Evolutionary conservation across 2,888 invertebrate species (phyloP), one percentile per base, ranked within the genome.

Genomic region (Zygaena filipendulae): DNA sequence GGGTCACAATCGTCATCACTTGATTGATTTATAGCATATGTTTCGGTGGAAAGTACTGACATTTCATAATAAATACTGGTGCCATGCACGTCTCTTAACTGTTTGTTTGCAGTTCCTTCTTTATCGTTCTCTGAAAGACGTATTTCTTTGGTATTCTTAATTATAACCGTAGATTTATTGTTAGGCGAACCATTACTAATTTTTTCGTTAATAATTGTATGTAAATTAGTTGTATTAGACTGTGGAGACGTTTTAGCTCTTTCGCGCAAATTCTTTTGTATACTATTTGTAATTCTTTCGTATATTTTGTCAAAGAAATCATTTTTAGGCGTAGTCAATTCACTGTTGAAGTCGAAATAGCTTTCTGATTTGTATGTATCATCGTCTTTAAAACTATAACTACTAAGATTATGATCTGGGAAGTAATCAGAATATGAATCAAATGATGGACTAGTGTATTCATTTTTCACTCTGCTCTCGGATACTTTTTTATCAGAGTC

Each of bases 121-220:
- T 67, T 59, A 32, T 77, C 77, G 33, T 74, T 77, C 44, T 80
- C 77, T 40, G 60, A 48, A 30, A 77, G 52, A 34, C 69, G 67
- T 33, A 80, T 66, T 47, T 81, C 69, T 64, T 82, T 81, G 42
- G 82, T 83, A 56, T 84, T 81, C 42, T 82, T 82, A 40, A 77
- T 81, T 35, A 67, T 64, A 28, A 82, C 71, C 42, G 72, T 64
- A 13, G 77, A 74, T 47, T 69, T 72, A 43, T 77, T 79, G 42
- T 50, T 62, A n/a, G 77, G 77, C 24, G 69, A 70, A 38, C 72
- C 66, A 38, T 82, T 63, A 39, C 63, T 70, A 33, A 70, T 57
- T 30, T 63, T 74, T 38, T 75, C 72, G 36, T 58, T 58, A 3
- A 60, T 43, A 29, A 63, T 46, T 40, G 57, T 63, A 35, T 64